Evolutionary conservation across 2,888 invertebrate genomes (phyloP), one percentile per base, ranked within the genome.

Genomic region (Abscondita cerata): DNA sequence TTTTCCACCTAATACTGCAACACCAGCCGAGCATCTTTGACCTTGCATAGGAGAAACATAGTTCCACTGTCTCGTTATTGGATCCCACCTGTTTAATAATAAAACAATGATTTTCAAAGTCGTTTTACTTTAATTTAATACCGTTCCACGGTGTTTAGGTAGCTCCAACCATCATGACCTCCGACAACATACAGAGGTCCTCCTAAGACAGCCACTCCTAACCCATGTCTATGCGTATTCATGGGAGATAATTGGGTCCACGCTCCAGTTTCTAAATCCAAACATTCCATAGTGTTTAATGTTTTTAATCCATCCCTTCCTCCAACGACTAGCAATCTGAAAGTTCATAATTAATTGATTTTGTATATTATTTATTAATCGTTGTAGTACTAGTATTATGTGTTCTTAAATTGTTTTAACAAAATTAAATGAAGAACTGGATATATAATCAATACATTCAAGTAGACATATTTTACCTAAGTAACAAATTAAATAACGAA

Each of bases 161-260:
- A 96, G 74, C 95, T 95, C 95, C 95, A 95, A 13, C 95, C 96
- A 79, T 97, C 96, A 76, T 96, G 96, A 0, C 97, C 97, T 1
- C 97, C 96, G 1, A 96, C 94, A 0, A 96, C 96, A 81, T 97
- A 97, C 60, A 97, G 84, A 0, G 95, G 94, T 0, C 93, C 91
- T 70, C 87, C 87, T 48, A 94, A 84, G 31, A 92, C 89, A 1
- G 92, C 91, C 19, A 92, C 92, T 9, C 91, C 91, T 61, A 92
- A 80, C 0, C 92, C 92, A 76, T 92, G 92, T 1, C 96, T 84
- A 76, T 94, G 95, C 8, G 95, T 95, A 73, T 90, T 92, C 95
- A 97, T 96, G 0, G 94, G 89, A 34, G 93, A 90, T 66, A 96
- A 77, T 15, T 87, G 86, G 55, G 87, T 89, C 95, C 96, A 96